Evolutionary conservation across 2,888 invertebrate species (phyloP).

Genomic region (Petrolisthes manimaculis): DNA sequence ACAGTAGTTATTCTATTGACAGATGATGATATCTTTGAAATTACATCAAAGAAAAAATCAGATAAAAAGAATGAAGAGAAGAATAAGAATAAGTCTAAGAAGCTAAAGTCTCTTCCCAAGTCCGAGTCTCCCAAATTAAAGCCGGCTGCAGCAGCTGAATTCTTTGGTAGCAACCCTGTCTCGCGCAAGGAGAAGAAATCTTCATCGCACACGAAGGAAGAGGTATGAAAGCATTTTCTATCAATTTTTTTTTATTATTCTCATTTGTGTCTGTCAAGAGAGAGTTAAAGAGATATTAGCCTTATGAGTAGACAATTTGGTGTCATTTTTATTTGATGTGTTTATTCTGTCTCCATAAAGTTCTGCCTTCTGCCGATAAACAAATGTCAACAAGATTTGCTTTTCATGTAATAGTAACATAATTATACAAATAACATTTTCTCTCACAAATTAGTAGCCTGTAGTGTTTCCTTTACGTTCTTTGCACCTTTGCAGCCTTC

Average conservation of each 20-base stretch:
- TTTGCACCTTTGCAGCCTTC: too few relatives aligned
- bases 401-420: too few relatives aligned
- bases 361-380: too few relatives aligned
- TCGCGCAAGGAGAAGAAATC: conserved; percentile 3
- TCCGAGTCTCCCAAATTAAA: conserved; percentile 39
- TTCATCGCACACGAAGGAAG: conserved; percentile 29
- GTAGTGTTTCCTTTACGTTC: too few relatives aligned
- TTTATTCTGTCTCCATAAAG: too few relatives aligned
- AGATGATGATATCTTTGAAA: conserved; percentile 47
- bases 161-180: conserved; percentile 33
- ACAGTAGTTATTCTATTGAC: not conserved
- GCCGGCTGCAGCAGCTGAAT: conserved; percentile 27
- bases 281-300: not conserved
- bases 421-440: too few relatives aligned
- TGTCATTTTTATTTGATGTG: too few relatives aligned
- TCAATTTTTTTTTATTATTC: not conserved
- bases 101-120: conserved; percentile 25
- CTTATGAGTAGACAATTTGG: not conserved
- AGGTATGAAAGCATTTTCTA: not conserved
- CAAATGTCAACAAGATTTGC: too few relatives aligned
- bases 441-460: too few relatives aligned
- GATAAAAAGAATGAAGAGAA: conserved; percentile 18
- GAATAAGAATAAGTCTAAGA: not conserved
- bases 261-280: not conserved
- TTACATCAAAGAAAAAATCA: not conserved